phyloP scores from a whole-genome alignment of 2,888 invertebrate species.

The Conchocele bisecta region DNA sequence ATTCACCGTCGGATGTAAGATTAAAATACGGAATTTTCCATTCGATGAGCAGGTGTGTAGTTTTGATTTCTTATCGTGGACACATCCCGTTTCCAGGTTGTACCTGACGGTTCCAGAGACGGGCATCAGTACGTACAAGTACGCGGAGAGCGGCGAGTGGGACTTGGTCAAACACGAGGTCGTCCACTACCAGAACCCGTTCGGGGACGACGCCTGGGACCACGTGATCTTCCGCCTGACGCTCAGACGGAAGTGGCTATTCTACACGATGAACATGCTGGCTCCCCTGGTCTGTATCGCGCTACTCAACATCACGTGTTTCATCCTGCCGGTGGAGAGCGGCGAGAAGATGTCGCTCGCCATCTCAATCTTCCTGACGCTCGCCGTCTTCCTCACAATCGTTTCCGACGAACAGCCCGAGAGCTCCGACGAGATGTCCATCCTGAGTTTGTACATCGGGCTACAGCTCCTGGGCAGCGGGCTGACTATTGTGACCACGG shows the following conservation, averaged over 20 bases:
- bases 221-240: slow-evolving; percentile 26
- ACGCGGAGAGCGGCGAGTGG: slow-evolving; percentile 34
- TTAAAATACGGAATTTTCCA: slow-evolving; percentile 46
- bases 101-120: neutral
- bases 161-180: neutral
- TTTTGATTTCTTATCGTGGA: slow-evolving; percentile 44
- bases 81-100: slow-evolving; percentile 6
- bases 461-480: slow-evolving; percentile 59
- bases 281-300: slow-evolving; percentile 53
- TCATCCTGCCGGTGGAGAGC: slow-evolving; percentile 53
- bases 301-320: slow-evolving; percentile 52
- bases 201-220: slow-evolving; percentile 15
- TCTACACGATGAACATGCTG: slow-evolving; percentile 54
- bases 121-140: neutral
- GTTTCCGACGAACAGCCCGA: slow-evolving; percentile 55
- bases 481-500: slow-evolving; percentile 44
- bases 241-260: slow-evolving; percentile 48
- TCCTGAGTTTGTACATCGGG: slow-evolving; percentile 58
- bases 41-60: slow-evolving; percentile 57
- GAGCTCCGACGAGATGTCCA: slow-evolving; percentile 52
- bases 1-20: slow-evolving; percentile 37
- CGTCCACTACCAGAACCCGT: neutral
- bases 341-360: slow-evolving; percentile 60
- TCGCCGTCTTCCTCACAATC: slow-evolving; percentile 62
- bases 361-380: slow-evolving; percentile 59